Percentiles rank a stretch among this genome's conserved stretches.
phyloP scores from a whole-genome alignment of 92 coral and sea anemone species.

The Porites evermanni region DNA sequence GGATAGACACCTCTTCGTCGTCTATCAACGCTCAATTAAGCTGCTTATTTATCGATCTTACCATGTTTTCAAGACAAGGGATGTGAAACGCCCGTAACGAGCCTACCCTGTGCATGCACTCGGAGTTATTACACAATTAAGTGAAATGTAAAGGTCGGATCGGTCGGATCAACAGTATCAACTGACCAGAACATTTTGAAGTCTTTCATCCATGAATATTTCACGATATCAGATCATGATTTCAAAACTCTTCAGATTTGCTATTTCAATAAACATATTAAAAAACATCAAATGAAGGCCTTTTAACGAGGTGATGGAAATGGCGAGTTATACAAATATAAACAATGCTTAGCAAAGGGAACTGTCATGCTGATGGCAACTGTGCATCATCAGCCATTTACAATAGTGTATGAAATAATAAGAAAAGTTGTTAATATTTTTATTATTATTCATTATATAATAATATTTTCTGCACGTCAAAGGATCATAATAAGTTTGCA shows the following conservation, averaged over 20 bases:
- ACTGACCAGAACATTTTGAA: slow-evolving; percentile 1
- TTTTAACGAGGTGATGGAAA: background rate
- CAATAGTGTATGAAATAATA: background rate
- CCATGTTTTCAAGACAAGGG: slow-evolving; percentile 45
- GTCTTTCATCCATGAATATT: background rate
- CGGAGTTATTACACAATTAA: background rate
- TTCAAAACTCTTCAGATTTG: slow-evolving; percentile 8
- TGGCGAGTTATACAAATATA: background rate
- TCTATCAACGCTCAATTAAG: slow-evolving; percentile 61
- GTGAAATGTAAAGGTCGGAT: slow-evolving; percentile 19
- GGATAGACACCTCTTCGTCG: slow-evolving; percentile 48
- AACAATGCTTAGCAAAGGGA: background rate
- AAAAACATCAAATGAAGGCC: background rate
- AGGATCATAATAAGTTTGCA: background rate
- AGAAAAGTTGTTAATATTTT: too few relatives aligned
- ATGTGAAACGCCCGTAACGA: slow-evolving; percentile 48
- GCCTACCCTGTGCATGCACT: background rate
- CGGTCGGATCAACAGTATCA: slow-evolving; percentile 39
- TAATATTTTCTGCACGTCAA: too few relatives aligned
- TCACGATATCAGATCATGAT: background rate
- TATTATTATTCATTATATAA: too few relatives aligned
- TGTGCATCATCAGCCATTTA: background rate
- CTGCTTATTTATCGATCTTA: slow-evolving; percentile 55
- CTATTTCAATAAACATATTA: background rate
- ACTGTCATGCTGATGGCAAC: background rate